These are phyloP conservation scores for Proteles cristata DNA, from an alignment of 2,113 vertebrate species.

Conservation along the genomic window DNA sequence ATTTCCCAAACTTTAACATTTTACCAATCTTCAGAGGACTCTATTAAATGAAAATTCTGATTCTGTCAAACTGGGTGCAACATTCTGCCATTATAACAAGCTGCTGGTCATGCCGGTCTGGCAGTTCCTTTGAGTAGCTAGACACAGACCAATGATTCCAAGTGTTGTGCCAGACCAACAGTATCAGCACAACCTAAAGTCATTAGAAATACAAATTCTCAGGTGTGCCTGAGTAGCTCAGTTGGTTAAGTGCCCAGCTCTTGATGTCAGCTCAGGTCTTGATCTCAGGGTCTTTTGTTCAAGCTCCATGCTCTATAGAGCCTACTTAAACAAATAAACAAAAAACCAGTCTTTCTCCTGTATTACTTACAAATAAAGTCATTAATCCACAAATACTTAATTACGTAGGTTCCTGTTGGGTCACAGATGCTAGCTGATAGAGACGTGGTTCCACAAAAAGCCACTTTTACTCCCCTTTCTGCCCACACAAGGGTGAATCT, in stretches of 20 bases:
- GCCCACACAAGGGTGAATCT: neutral
- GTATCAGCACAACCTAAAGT: neutral
- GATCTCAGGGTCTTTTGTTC: too few species aligned
- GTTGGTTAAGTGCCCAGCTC: too few species aligned
- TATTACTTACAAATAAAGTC: neutral
- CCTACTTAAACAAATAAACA: too few species aligned
- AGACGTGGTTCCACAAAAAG: neutral
- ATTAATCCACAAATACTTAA: neutral
- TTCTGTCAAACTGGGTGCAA: neutral
- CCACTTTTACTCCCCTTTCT: neutral
- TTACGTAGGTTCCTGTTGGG: neutral
- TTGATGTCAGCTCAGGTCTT: too few species aligned
- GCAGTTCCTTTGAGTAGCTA: neutral
- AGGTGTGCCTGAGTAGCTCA: too few species aligned
- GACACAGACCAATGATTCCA: neutral
- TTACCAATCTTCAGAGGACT: too few species aligned
- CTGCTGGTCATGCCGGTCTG: too few species aligned
- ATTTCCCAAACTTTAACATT: neutral
- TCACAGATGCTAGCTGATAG: too few species aligned
- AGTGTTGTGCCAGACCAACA: neutral
- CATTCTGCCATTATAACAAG: neutral
- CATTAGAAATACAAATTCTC: neutral
- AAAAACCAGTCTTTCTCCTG: neutral
- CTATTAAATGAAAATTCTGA: neutral
- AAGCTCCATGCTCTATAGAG: too few species aligned